Percentiles rank a stretch among this genome's conserved stretches.
phyloP scores from a whole-genome alignment of 2,888 invertebrate genomes.

The Rotaria socialis region DNA sequence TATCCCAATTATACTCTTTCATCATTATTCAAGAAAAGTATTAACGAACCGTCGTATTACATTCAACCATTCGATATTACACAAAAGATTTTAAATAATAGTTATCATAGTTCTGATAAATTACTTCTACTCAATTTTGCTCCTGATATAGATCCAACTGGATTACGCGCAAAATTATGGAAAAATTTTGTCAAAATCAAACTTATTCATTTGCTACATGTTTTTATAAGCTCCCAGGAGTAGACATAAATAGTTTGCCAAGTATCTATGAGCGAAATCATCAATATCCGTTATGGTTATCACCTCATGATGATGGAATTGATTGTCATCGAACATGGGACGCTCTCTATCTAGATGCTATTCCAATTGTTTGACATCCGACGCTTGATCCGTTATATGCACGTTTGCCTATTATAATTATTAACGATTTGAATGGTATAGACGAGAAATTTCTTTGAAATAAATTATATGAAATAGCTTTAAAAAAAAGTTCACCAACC shows the following conservation, averaged over 20 bases:
- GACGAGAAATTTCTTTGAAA: background rate
- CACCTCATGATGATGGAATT: background rate
- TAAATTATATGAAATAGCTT: background rate
- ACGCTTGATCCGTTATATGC: background rate
- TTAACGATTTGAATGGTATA: background rate
- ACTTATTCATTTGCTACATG: background rate
- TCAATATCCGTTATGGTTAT: background rate
- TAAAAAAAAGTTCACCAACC: background rate
- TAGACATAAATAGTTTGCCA: background rate
- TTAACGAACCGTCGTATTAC: background rate
- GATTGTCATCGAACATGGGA: slow-evolving; percentile 25
- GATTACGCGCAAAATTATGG: background rate
- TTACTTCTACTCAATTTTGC: background rate
- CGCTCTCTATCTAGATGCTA: background rate
- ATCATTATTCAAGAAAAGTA: background rate
- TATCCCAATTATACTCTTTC: background rate
- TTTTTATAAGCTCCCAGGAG: background rate
- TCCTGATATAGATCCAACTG: background rate
- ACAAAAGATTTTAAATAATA: background rate
- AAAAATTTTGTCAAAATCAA: background rate
- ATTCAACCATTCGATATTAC: background rate
- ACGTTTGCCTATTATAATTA: background rate
- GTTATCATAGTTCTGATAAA: background rate
- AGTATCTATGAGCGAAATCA: background rate
- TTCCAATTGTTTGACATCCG: background rate